Base-by-base conservation (phyloP, 2,797 vertebrate genomes). In the Hemibagrus guttatus region DNA sequence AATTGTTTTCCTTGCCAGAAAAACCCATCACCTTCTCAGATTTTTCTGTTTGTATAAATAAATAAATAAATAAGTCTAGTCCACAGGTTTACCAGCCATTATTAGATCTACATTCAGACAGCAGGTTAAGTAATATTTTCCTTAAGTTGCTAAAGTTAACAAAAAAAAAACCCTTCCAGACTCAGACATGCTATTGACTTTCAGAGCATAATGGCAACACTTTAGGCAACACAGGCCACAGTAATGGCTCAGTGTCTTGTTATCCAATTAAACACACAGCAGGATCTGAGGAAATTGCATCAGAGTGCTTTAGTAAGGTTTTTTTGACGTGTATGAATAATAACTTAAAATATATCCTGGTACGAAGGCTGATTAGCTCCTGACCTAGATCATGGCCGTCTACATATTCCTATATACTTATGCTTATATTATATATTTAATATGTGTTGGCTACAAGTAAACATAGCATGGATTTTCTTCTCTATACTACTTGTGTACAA, bases 161-260 rank as follows among this genome's bases (percentile, higher is more conserved):
- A 89, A 78, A 86, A 66, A 63, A 64, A 81, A 26, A 64, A 87
- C 58, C 6, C 69, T 81, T 72, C 42, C 74, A 83, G 85, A 83
- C 69, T 75, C 61, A 88, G 87, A 89, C 88, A 88, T 69, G n/a
- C 68, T 90, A 89, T 90, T 85, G 90, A 90, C 85, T 88, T 42
- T 61, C 66, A 82, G 49, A 75, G 64, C 83, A 83, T 87, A 90
- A 83, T 87, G 63, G 82, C 83, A 87, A 87, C 63, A 85, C 63
- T 88, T 63, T 88, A 89, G 83, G 86, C 87, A 63, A 61, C 84
- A 83, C 81, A 83, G 82, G 75, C 85, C 87, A 4, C 68, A 78
- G 88, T 83, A 89, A 89, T 87, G 64, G 80, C 69, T 89, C 85
- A 87, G 56, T 87, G 85, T 81, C 87, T 82, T 76, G 66, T 90